These are phyloP conservation scores for Poecile atricapillus DNA, from an alignment of 2,113 vertebrate species.

Conservation along the genomic window DNA sequence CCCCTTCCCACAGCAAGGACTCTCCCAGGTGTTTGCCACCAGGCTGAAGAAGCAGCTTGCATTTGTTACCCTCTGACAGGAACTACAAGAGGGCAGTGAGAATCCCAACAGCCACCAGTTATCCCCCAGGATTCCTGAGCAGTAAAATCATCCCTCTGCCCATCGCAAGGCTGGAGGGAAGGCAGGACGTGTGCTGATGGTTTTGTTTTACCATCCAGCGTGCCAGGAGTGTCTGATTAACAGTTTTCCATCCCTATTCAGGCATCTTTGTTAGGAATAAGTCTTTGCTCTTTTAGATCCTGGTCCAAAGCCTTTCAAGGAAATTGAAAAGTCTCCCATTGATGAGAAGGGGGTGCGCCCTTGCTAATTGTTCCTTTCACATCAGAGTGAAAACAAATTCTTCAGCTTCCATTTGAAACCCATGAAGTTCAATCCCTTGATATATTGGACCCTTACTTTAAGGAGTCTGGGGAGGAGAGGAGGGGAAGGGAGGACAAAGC, in stretches of 20 bases:
- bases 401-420: slow-evolving; percentile 8
- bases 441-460: background rate
- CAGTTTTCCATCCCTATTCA: slow-evolving; percentile 9
- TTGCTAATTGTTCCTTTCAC: slow-evolving; percentile 36
- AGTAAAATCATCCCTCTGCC: background rate
- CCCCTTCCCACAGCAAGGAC: background rate
- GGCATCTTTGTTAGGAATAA: background rate
- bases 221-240: background rate
- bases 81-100: background rate
- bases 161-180: background rate
- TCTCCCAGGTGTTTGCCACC: background rate
- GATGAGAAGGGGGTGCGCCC: background rate
- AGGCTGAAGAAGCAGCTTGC: background rate
- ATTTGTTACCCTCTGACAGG: background rate
- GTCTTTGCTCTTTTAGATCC: slow-evolving; percentile 44
- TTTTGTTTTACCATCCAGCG: background rate
- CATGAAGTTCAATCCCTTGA: background rate
- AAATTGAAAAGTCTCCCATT: background rate
- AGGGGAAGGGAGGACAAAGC: background rate
- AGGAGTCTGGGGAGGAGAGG: background rate
- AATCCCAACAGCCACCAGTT: accelerated
- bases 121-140: background rate
- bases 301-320: slow-evolving; percentile 35
- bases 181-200: background rate
- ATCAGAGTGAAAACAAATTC: slow-evolving; percentile 22